These are phyloP conservation scores for Dorcus parallelipipedus DNA, from an alignment of 2,888 invertebrate species.

Conservation along the genomic window DNA sequence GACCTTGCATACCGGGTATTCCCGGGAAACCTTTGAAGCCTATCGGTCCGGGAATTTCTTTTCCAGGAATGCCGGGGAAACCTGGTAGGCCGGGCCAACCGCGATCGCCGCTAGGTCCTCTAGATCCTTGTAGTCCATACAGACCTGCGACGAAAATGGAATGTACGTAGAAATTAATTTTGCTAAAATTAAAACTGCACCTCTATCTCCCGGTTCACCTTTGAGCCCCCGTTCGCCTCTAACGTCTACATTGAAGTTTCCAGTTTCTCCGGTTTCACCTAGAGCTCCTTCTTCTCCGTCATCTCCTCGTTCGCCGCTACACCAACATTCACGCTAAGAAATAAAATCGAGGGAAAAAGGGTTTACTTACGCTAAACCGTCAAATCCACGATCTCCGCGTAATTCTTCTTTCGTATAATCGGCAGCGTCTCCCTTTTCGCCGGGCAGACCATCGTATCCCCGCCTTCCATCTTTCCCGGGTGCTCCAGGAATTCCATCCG, in stretches of 20 bases:
- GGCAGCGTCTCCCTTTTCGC: conserved; percentile 58
- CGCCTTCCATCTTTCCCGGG: conserved; percentile 45
- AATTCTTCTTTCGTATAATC: conserved; percentile 50
- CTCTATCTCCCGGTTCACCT: conserved; percentile 36
- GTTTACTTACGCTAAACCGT: conserved; percentile 43
- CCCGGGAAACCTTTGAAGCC: conserved; percentile 70
- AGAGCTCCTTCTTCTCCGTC: conserved; percentile 32
- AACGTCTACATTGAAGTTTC: conserved; percentile 49
- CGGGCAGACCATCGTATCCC: conserved; percentile 53
- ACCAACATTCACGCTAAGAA: conserved; percentile 3
- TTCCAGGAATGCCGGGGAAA: conserved; percentile 36
- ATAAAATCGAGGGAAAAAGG: not conserved
- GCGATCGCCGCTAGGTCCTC: conserved; percentile 54
- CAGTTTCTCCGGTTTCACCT: conserved; percentile 42
- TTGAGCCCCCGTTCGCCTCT: conserved; percentile 49
- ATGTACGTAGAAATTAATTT: not conserved
- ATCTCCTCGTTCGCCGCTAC: conserved; percentile 55
- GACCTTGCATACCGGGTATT: conserved; percentile 63
- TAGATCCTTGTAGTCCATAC: conserved; percentile 46
- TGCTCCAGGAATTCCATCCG: conserved; percentile 39
- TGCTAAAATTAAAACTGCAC: not conserved
- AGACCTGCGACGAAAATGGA: conserved; percentile 40
- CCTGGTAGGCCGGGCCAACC: conserved; percentile 56
- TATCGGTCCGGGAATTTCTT: conserved; percentile 41
- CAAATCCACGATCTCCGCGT: conserved; percentile 51